Percentiles rank a stretch among this genome's conserved stretches.
Conservation (phyloP, 2,113 vertebrate genomes). For the Misgurnus mizolepis region DNA sequence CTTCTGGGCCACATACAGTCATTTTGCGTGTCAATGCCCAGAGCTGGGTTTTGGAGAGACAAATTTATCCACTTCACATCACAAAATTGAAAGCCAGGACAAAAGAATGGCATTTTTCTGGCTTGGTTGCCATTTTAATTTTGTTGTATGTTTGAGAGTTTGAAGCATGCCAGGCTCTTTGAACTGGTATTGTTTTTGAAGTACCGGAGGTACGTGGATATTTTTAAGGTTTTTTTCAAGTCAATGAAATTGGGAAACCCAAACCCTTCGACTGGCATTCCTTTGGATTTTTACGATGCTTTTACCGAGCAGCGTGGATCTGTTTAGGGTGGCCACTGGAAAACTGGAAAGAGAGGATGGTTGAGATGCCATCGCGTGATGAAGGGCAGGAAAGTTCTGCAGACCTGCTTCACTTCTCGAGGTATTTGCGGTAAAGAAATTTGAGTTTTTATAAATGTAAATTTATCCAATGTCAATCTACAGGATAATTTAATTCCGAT, state of each 20-base stretch:
- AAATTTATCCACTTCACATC: not conserved
- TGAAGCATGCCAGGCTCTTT: slow-evolving; percentile 44
- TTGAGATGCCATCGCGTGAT: slow-evolving; percentile 12
- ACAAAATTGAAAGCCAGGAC: not conserved
- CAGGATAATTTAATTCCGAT: slow-evolving; percentile 14
- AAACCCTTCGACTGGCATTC: slow-evolving; percentile 57
- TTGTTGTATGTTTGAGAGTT: slow-evolving; percentile 57
- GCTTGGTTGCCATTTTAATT: not conserved
- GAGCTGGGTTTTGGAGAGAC: slow-evolving; percentile 6
- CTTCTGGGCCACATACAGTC: not conserved
- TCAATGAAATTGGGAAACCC: slow-evolving; percentile 49
- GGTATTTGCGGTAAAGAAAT: slow-evolving; percentile 1
- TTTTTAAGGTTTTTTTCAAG: slow-evolving; percentile 63
- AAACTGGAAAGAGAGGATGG: slow-evolving; percentile 10
- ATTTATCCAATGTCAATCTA: slow-evolving; percentile 16
- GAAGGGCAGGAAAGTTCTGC: slow-evolving; percentile 32
- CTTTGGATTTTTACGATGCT: slow-evolving; percentile 54
- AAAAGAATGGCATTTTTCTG: slow-evolving; percentile 6
- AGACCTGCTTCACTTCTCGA: slow-evolving; percentile 26
- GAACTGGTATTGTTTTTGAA: slow-evolving; percentile 52
- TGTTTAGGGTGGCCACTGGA: slow-evolving; percentile 25
- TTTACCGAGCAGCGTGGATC: slow-evolving; percentile 22
- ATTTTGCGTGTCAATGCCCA: not conserved
- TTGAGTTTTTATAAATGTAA: not conserved
- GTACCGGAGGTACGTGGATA: slow-evolving; percentile 48